Conservation (phyloP, 2,797 vertebrate species). For the Channa striata region DNA sequence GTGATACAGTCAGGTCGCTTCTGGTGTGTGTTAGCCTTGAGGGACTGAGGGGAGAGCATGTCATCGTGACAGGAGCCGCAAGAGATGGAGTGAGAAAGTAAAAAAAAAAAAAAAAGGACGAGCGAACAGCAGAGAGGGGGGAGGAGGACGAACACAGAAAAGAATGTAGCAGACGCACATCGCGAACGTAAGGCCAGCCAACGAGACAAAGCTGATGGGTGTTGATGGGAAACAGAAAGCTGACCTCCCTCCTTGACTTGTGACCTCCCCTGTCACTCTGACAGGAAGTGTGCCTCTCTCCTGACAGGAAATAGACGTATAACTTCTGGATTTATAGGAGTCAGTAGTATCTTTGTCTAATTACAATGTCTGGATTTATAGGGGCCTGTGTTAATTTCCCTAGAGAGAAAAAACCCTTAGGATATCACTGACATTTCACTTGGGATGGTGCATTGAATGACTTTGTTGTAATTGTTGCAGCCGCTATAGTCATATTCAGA, state of each 20-base stretch:
- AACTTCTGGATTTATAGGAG: conserved; percentile 64
- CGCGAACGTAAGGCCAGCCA: not conserved
- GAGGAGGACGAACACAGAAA: conserved; percentile 1
- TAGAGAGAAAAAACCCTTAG: conserved; percentile 49
- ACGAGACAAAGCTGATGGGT: conserved; percentile 48
- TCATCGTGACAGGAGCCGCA: conserved; percentile 48
- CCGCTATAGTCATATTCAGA: conserved; percentile 16
- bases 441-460: conserved; percentile 49
- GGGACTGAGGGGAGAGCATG: conserved; percentile 47
- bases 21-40: conserved; percentile 58
- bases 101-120: conserved; percentile 29
- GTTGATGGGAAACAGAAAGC: conserved; percentile 76
- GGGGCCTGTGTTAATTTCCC: conserved; percentile 66
- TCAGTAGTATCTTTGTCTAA: conserved; percentile 69
- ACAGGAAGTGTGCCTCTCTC: conserved; percentile 70
- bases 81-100: conserved; percentile 33
- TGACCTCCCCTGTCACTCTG: conserved; percentile 57
- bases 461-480: conserved; percentile 52
- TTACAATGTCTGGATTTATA: conserved; percentile 75
- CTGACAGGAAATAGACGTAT: conserved; percentile 70
- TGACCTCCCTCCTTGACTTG: conserved; percentile 63
- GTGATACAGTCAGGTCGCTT: conserved; percentile 61
- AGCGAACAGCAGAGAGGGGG: conserved; percentile 3
- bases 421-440: conserved; percentile 68
- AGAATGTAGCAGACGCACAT: conserved; percentile 18